phyloP scores from a whole-genome alignment of 2,113 vertebrate species.

The Naja naja region DNA sequence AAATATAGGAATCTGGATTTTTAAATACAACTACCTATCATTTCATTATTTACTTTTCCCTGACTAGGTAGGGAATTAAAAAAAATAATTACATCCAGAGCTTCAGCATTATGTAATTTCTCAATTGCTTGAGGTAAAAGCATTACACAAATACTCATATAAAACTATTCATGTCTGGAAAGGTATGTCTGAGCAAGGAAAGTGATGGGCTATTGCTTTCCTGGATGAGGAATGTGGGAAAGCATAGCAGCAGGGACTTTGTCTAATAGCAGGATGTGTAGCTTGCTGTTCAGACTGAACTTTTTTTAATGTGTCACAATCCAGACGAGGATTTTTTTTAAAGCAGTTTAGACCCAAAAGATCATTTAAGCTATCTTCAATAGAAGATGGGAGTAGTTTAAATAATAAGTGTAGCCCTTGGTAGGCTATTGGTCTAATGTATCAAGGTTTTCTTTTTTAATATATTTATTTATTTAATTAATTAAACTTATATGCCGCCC shows the following conservation, averaged over 20 bases:
- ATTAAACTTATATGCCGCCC: no score
- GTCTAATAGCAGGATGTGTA: background rate
- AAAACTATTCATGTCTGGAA: background rate
- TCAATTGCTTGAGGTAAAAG: background rate
- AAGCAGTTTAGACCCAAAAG: background rate
- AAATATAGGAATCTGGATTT: background rate
- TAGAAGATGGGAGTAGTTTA: background rate
- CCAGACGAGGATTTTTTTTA: background rate
- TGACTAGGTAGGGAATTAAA: background rate
- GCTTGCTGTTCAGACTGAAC: background rate
- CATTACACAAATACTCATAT: background rate
- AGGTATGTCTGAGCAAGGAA: background rate
- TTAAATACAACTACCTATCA: background rate
- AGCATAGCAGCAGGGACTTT: background rate
- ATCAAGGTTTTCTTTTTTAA: background rate
- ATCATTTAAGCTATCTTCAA: background rate
- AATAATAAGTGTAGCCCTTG: background rate
- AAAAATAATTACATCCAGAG: background rate
- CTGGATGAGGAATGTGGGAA: background rate
- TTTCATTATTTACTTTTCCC: background rate
- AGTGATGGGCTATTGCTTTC: background rate
- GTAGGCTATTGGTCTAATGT: background rate
- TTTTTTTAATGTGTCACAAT: background rate
- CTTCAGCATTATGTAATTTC: background rate
- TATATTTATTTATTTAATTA: no score